These are phyloP conservation scores for Sinocyclocheilus anophthalmus DNA, from an alignment of 2,113 vertebrate genomes.

Conservation along the genomic window DNA sequence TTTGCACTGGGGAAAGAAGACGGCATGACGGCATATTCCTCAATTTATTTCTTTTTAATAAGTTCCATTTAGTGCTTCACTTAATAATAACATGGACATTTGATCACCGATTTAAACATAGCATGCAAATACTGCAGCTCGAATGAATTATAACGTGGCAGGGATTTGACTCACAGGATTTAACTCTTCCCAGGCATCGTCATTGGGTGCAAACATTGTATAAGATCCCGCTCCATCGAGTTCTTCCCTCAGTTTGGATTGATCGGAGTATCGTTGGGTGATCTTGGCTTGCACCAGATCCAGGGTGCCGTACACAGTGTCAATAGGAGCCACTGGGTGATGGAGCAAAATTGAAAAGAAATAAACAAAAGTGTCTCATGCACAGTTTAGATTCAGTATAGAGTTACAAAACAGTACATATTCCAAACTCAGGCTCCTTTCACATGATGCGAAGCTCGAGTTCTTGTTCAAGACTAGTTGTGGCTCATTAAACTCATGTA, in stretches of 20 bases:
- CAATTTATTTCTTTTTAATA: background rate
- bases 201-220: slow-evolving; percentile 93
- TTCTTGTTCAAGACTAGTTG: background rate
- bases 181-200: slow-evolving; percentile 90
- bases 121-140: background rate
- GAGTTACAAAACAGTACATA: no score
- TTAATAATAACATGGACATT: background rate
- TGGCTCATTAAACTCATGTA: background rate
- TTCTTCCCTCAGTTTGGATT: slow-evolving; percentile 84
- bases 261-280: slow-evolving; percentile 84
- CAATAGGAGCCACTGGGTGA: slow-evolving; percentile 88
- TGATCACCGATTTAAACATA: background rate
- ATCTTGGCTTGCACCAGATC: slow-evolving; percentile 83
- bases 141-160: background rate
- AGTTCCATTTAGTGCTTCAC: background rate
- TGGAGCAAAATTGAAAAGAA: slow-evolving; percentile 5
- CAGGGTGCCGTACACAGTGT: slow-evolving; percentile 90
- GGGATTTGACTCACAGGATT: slow-evolving; percentile 78
- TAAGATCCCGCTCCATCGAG: slow-evolving; percentile 87
- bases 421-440: background rate
- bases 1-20: background rate
- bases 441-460: background rate
- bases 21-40: background rate
- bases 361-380: background rate
- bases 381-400: background rate